A percentile compares a stretch with the other conserved stretches of the same genome.
Evolutionary conservation across 2,113 vertebrate genomes (phyloP).

Genomic region (Peromyscus polionotus): DNA sequence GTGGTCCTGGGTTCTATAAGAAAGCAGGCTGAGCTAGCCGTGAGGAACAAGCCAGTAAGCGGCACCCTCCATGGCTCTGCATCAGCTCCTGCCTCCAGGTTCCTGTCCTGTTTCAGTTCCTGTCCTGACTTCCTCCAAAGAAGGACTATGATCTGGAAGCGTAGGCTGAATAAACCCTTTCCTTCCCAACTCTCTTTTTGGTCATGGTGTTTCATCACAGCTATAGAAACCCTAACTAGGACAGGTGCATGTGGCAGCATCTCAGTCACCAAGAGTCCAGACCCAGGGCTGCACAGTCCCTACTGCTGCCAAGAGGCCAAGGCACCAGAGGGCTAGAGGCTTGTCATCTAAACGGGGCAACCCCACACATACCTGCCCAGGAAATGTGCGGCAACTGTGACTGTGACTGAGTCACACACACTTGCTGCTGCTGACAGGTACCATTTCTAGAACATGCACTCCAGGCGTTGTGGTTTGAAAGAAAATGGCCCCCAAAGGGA

Average conservation of each 20-base stretch:
- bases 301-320: not conserved
- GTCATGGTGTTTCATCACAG: not conserved
- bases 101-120: not conserved
- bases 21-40: not conserved
- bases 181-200: not conserved
- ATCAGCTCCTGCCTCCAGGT: not conserved
- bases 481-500: too few relatives aligned
- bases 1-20: not conserved
- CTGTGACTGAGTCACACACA: accelerated
- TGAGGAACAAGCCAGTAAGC: not conserved
- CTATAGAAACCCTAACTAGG: not conserved
- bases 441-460: accelerated
- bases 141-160: not conserved
- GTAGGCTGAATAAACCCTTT: not conserved
- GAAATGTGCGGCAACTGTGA: not conserved
- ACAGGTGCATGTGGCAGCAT: not conserved
- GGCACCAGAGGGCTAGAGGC: not conserved
- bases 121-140: not conserved
- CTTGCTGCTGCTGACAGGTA: not conserved
- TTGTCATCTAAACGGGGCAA: not conserved
- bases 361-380: not conserved
- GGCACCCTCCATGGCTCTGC: not conserved
- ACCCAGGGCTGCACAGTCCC: not conserved
- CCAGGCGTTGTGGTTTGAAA: accelerated
- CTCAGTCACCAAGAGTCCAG: not conserved